A percentile compares a stretch with the other conserved stretches of the same genome.
These are phyloP conservation scores for Lampropteryx suffumata DNA, from an alignment of 2,888 invertebrate species.

Conservation along the genomic window DNA sequence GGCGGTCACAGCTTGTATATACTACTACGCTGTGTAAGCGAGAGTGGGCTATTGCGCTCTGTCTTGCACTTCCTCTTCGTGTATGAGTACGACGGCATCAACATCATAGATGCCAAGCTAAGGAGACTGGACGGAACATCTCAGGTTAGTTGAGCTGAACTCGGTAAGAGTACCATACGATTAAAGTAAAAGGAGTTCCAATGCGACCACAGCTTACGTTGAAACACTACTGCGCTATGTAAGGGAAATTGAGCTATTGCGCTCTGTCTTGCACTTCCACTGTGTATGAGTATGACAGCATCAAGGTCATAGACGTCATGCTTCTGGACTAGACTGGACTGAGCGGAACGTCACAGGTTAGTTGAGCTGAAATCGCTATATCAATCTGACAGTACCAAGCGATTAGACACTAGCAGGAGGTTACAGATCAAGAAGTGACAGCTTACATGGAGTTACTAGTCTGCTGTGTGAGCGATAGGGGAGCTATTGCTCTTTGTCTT, in stretches of 20 bases:
- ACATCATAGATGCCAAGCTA: constrained; percentile 91
- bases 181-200: constrained; percentile 81
- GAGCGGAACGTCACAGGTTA: constrained; percentile 88
- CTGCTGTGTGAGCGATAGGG: constrained; percentile 92
- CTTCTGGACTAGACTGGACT: constrained; percentile 89
- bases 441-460: constrained; percentile 95
- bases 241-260: constrained; percentile 91
- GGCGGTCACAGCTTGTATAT: constrained; percentile 96
- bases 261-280: constrained; percentile 93
- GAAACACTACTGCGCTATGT: constrained; percentile 95
- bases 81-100: constrained; percentile 91
- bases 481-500: constrained; percentile 91
- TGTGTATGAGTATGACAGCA: constrained; percentile 92
- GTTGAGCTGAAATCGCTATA: constrained; percentile 39
- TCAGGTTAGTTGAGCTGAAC: constrained; percentile 81
- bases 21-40: constrained; percentile 92
- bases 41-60: constrained; percentile 91
- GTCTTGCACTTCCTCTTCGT: constrained; percentile 93
- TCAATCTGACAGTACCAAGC: no score
- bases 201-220: constrained; percentile 95
- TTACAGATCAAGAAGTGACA: constrained; percentile 95
- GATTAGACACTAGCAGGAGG: no score
- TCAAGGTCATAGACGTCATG: constrained; percentile 91
- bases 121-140: constrained; percentile 89
- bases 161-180: no score